Evolutionary conservation across 2,113 vertebrate species (phyloP).

Genomic region (Albula glossodonta): DNA sequence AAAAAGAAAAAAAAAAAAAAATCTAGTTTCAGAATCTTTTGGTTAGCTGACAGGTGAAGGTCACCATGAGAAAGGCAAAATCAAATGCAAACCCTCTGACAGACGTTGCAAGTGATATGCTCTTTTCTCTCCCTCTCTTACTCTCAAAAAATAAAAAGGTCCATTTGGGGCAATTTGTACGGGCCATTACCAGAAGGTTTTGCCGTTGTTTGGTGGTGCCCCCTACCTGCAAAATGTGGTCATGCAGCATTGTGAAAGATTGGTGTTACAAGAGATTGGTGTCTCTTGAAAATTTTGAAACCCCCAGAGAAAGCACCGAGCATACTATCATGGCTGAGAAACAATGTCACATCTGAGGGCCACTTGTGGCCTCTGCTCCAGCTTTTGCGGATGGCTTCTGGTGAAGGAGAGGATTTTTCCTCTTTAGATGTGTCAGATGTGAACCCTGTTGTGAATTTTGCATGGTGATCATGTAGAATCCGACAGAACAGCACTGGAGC

Average conservation of each 20-base stretch:
- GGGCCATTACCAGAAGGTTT: neutral
- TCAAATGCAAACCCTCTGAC: constrained; percentile 37
- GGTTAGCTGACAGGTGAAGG: constrained; percentile 43
- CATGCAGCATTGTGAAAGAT: neutral
- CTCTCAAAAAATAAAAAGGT: neutral
- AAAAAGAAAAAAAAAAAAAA: neutral
- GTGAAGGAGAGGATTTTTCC: neutral
- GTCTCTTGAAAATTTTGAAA: too few species aligned
- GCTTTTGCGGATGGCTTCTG: too few species aligned
- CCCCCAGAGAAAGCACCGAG: too few species aligned
- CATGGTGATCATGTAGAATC: neutral
- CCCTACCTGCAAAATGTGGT: neutral
- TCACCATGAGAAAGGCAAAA: constrained; percentile 45
- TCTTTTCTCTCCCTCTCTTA: constrained; percentile 33
- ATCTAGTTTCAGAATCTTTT: neutral
- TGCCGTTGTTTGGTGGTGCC: too few species aligned
- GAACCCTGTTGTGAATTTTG: neutral
- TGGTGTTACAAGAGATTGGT: too few species aligned
- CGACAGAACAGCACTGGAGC: neutral
- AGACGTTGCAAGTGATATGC: constrained; percentile 39
- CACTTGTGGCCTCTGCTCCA: neutral
- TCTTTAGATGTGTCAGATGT: neutral
- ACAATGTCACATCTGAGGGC: too few species aligned
- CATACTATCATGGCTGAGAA: too few species aligned
- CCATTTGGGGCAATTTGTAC: too few species aligned